Percentiles rank a stretch among this genome's conserved stretches.
Evolutionary conservation across 2,888 invertebrate genomes (phyloP).

Genomic region (Pollenia amentaria): DNA sequence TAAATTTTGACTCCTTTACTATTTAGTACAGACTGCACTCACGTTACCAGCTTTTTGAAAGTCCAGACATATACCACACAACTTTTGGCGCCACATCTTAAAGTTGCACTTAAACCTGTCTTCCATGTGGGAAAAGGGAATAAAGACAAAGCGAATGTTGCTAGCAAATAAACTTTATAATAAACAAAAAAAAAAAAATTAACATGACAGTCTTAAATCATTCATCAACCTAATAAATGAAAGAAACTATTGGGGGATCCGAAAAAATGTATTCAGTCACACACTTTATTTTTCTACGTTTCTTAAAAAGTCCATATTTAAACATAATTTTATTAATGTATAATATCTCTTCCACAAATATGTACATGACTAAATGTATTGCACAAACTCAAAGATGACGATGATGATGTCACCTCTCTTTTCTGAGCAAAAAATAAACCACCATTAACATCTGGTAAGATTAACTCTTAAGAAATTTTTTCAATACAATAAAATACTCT

Average conservation of each 20-base stretch:
- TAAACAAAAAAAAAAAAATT: conserved; percentile 57
- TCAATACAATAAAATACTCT: conserved; percentile 31
- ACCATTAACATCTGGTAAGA: conserved; percentile 84
- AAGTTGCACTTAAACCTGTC: conserved; percentile 69
- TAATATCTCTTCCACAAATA: conserved; percentile 11
- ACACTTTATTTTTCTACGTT: not conserved
- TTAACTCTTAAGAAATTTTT: conserved; percentile 80
- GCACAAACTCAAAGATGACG: not conserved
- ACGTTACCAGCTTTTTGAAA: not conserved
- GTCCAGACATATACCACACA: conserved; percentile 30
- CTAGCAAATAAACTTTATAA: conserved; percentile 50
- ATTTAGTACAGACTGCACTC: too few species aligned
- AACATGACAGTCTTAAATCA: conserved; percentile 71
- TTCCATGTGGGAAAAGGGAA: conserved; percentile 57
- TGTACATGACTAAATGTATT: conserved; percentile 10
- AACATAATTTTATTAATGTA: conserved; percentile 52
- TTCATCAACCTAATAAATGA: conserved; percentile 61
- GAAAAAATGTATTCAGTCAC: not conserved
- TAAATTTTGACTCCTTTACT: too few species aligned
- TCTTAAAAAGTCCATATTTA: conserved; percentile 12
- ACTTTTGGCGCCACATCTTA: conserved; percentile 43
- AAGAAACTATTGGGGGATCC: conserved; percentile 16
- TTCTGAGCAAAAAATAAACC: conserved; percentile 45
- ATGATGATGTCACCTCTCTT: conserved; percentile 62
- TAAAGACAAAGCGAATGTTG: conserved; percentile 37